Evolutionary conservation across 2,888 invertebrate genomes (phyloP).

Genomic region (Pterostichus madidus): DNA sequence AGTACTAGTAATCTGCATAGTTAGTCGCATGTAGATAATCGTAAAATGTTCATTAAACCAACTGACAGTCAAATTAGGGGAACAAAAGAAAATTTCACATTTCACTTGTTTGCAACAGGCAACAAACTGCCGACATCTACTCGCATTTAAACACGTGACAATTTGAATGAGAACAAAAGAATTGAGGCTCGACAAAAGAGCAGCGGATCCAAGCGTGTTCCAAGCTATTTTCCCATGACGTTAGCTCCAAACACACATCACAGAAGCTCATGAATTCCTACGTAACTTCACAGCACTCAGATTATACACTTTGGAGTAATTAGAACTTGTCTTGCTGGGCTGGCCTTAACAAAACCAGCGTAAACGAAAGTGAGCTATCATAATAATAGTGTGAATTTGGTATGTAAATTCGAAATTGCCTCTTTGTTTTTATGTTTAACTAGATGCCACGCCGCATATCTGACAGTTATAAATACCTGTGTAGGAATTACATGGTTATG

Average conservation of each 20-base stretch:
- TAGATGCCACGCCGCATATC: neutral
- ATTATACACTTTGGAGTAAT: constrained; percentile 34
- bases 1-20: constrained; percentile 12
- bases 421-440: constrained; percentile 35
- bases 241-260: constrained; percentile 14
- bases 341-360: constrained; percentile 1
- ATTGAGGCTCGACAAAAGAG: constrained; percentile 34
- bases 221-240: constrained; percentile 46
- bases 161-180: constrained; percentile 44
- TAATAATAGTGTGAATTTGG: constrained; percentile 33
- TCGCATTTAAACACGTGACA: constrained; percentile 35
- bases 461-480: constrained; percentile 23
- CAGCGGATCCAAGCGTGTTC: neutral
- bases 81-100: constrained; percentile 48
- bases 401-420: constrained; percentile 18
- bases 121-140: constrained; percentile 37
- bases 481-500: neutral
- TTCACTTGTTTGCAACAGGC: constrained; percentile 45
- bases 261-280: constrained; percentile 7
- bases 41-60: constrained; percentile 9
- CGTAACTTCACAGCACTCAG: constrained; percentile 30
- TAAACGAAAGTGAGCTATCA: constrained; percentile 10
- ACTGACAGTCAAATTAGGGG: constrained; percentile 17
- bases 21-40: neutral
- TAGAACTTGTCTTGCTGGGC: neutral